Evolutionary conservation across 2,113 vertebrate genomes (phyloP).

Genomic region (Globicephala melas): DNA sequence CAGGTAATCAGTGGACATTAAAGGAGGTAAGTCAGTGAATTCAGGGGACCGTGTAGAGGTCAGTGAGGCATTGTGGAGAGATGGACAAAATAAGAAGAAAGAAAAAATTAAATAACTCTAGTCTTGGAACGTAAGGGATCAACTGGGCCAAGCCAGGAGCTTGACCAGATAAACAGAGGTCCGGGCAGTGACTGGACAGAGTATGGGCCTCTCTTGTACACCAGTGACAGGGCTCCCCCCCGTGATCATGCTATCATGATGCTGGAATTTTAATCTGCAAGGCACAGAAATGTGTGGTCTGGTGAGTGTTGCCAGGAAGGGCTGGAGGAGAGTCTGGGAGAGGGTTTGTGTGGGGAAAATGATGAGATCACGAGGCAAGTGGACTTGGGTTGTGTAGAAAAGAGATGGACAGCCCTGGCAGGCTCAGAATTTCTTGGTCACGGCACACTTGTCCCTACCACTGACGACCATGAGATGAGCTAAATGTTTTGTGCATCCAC

Average conservation of each 20-base stretch:
- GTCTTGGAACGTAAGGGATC: background rate
- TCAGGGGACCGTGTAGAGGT: background rate
- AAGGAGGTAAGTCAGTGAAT: background rate
- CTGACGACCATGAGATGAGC: background rate
- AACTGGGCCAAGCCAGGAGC: background rate
- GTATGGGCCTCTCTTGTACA: background rate
- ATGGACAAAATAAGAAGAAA: background rate
- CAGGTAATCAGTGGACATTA: background rate
- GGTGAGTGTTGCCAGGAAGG: background rate
- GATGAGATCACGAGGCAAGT: background rate
- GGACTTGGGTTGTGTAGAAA: background rate
- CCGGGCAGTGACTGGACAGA: no score
- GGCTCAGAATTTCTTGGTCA: background rate
- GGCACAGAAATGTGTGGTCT: background rate
- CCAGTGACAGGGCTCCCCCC: background rate
- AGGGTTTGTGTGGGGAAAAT: background rate
- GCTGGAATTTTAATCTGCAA: background rate
- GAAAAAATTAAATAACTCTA: background rate
- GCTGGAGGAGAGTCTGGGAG: background rate
- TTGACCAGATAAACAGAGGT: background rate
- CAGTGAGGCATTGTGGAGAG: background rate
- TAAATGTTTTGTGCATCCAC: rapidly evolving
- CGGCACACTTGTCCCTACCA: rapidly evolving
- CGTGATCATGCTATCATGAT: no score
- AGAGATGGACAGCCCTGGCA: background rate